These are phyloP conservation scores for Endotricha flammealis DNA, from an alignment of 2,888 invertebrate species.

Conservation along the genomic window DNA sequence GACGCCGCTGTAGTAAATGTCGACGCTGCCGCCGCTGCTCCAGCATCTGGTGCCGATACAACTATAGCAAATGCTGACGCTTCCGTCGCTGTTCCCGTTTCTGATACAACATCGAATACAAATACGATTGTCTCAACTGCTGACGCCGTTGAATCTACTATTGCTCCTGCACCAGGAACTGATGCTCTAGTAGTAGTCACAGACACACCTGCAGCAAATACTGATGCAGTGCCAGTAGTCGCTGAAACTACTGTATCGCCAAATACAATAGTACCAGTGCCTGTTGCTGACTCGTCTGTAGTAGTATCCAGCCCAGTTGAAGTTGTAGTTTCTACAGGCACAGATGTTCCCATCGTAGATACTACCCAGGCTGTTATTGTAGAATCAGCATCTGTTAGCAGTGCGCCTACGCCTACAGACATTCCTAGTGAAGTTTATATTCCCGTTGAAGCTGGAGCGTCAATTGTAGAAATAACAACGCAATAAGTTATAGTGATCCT, in stretches of 20 bases:
- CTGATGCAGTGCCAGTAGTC: neutral
- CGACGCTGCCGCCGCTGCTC: too few relatives aligned
- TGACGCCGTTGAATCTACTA: neutral
- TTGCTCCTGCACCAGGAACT: neutral
- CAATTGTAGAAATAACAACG: conserved; percentile 47
- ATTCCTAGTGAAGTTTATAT: conserved; percentile 21
- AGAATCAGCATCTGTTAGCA: neutral
- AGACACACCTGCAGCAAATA: too few relatives aligned
- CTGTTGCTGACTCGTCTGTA: neutral
- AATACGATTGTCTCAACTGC: too few relatives aligned
- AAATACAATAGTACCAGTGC: neutral
- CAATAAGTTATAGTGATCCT: conserved; percentile 31
- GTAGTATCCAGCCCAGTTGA: conserved; percentile 4
- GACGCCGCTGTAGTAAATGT: too few relatives aligned
- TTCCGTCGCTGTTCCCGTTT: neutral
- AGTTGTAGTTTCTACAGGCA: conserved; percentile 4
- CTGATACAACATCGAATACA: too few relatives aligned
- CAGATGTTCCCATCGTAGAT: conserved; percentile 1
- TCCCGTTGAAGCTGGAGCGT: conserved; percentile 48
- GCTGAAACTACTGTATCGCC: neutral
- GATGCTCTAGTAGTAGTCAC: too few relatives aligned
- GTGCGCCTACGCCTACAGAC: neutral
- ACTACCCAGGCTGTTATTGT: neutral
- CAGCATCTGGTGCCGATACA: too few relatives aligned
- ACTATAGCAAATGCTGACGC: neutral